Evolutionary conservation across 2,113 vertebrate genomes (phyloP), one percentile per base, ranked within the genome.

Genomic region (Psilopogon haemacephalus): DNA sequence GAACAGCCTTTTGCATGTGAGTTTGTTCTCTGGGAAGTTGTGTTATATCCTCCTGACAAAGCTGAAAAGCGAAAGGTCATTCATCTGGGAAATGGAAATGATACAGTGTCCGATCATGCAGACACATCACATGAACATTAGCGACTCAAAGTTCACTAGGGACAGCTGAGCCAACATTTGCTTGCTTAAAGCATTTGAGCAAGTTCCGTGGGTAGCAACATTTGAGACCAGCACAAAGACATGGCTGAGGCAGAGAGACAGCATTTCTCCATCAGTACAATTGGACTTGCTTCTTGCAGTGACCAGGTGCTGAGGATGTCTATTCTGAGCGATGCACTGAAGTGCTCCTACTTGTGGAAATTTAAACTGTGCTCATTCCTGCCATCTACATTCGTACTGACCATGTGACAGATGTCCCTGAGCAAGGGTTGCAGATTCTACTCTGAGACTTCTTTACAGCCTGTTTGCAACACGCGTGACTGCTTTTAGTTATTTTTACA

Each of bases 31-130:
- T 85, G 77, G 90, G 92, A 94, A 93, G 30, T 68, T 63, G 89
- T 93, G 86, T 71, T 95, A 89, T 54, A 95, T 91, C 89, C 94
- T 94, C 79, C 82, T 54, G 68, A 80, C 74, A 94, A 91, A 88
- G 74, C 55, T 68, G 60, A 62, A 85, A 69, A 77, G 48, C 56
- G 69, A 84, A 88, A 96, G 95, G 94, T 95, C 93, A 76, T n/a
- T 73, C 52, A 52, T 90, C 89, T 93, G 87, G 89, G 89, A 95
- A 95, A 84, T 89, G 79, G 86, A 85, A 94, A 87, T 1, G 20
- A 83, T 83, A 38, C n/a, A 23, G 30, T 35, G 68, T 80, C 87
- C 30, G 3, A 71, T 46, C 3, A 2, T 44, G 37, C 2, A 2
- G 50, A 12, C 30, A 44, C 56, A 85, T 69, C 46, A 37, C 56